These are phyloP conservation scores for Psammodynastes pulverulentus DNA, from an alignment of 2,113 vertebrate genomes.

Conservation along the genomic window DNA sequence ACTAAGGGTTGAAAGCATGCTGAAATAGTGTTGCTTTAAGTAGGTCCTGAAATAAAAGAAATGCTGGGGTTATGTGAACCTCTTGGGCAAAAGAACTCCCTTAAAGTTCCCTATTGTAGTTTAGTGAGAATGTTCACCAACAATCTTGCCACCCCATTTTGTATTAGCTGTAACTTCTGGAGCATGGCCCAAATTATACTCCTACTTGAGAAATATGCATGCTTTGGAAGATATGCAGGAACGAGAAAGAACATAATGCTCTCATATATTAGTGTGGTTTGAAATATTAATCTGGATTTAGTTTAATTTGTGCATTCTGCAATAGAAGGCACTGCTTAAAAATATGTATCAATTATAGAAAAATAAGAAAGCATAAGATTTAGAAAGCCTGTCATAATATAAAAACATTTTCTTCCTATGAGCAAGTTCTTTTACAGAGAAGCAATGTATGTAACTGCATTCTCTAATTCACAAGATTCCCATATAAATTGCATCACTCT, in stretches of 20 bases:
- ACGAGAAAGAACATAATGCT: not conserved
- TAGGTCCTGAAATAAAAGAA: not conserved
- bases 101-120: not conserved
- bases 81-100: not conserved
- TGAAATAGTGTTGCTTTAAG: not conserved
- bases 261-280: not conserved
- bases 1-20: not conserved
- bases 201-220: not conserved
- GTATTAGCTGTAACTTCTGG: not conserved
- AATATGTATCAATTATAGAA: not conserved
- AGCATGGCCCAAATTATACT: not conserved
- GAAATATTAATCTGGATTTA: not conserved
- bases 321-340: not conserved
- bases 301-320: not conserved
- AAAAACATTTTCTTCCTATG: not conserved
- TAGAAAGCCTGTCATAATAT: not conserved
- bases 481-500: not conserved
- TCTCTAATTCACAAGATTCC: not conserved
- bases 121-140: not conserved
- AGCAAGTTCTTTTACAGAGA: not conserved
- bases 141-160: not conserved
- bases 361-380: not conserved
- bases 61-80: not conserved
- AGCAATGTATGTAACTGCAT: not conserved
- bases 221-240: not conserved